These are phyloP conservation scores for Rambutsinella grinnellia DNA, from an alignment of 2,888 invertebrate genomes.

Conservation along the genomic window DNA sequence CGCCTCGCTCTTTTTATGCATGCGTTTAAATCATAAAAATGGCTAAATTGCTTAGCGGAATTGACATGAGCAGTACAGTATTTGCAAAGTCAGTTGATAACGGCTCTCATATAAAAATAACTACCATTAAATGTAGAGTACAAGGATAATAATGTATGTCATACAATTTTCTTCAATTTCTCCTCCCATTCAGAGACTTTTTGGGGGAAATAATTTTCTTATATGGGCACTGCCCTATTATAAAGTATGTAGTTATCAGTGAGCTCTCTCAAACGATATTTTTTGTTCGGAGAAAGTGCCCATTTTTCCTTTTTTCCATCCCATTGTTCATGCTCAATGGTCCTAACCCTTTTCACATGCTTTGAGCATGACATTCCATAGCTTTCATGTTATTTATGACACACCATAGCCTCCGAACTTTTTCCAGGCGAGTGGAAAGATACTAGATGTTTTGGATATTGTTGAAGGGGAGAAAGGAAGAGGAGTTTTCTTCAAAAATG, in stretches of 20 bases:
- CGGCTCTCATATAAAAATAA: neutral
- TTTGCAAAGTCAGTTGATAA: slow-evolving; percentile 13
- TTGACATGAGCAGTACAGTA: slow-evolving; percentile 23
- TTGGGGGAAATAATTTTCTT: neutral
- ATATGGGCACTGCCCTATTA: neutral
- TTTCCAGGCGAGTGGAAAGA: neutral
- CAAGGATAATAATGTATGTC: slow-evolving; percentile 44
- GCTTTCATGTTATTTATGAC: slow-evolving; percentile 48
- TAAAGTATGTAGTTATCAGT: neutral
- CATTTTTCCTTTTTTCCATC: slow-evolving; percentile 61
- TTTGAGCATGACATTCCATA: slow-evolving; percentile 50
- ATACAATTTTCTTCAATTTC: slow-evolving; percentile 48
- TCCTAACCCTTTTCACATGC: slow-evolving; percentile 48
- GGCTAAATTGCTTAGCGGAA: slow-evolving; percentile 10
- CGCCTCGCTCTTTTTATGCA: too few relatives aligned
- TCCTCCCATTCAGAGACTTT: neutral
- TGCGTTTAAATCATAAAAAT: slow-evolving; percentile 3
- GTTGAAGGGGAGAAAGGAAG: neutral
- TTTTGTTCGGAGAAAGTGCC: slow-evolving; percentile 54
- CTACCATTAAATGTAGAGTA: too few relatives aligned
- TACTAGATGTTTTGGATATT: neutral
- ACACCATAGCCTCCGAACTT: neutral
- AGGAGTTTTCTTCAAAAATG: slow-evolving; percentile 13
- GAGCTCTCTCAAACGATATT: slow-evolving; percentile 10
- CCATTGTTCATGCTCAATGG: slow-evolving; percentile 55